Evolutionary conservation across 37 sponge, comb jelly and placozoan species (phyloP).

Genomic region (Aplysina aerophoba): DNA sequence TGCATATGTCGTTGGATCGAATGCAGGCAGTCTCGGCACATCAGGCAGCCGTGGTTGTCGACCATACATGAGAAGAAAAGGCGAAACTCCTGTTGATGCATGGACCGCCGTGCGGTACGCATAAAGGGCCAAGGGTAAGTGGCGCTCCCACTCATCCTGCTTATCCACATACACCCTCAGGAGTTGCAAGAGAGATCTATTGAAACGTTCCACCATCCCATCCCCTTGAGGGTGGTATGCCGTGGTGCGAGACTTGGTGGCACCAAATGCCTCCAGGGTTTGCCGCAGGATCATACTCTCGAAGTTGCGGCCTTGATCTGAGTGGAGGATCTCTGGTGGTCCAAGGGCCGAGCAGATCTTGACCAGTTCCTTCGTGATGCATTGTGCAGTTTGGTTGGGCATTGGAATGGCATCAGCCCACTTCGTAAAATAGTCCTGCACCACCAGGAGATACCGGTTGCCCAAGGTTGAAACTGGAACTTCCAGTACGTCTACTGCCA

Average conservation of each 20-base stretch:
- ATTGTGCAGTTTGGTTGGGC: background rate
- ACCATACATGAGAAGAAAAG: background rate
- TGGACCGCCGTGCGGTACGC: background rate
- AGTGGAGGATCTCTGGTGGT: background rate
- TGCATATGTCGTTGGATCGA: background rate
- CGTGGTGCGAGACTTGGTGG: background rate
- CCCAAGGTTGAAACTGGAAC: background rate
- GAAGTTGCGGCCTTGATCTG: background rate
- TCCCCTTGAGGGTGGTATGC: background rate
- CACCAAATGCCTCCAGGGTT: background rate
- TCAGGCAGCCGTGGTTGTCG: background rate
- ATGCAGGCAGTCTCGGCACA: background rate
- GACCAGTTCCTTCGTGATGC: background rate
- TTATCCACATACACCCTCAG: background rate
- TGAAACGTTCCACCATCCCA: too few species aligned
- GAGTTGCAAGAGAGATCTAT: background rate
- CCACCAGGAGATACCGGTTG: background rate
- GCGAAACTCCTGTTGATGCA: background rate
- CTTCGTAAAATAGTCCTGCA: conserved; percentile 9
- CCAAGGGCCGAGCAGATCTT: background rate
- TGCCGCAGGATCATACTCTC: background rate
- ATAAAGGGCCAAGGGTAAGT: background rate
- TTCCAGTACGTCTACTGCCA: background rate
- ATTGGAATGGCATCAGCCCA: background rate
- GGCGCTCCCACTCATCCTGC: background rate